Evolutionary conservation across 2,113 vertebrate genomes (phyloP).

Genomic region (Octodon degus): DNA sequence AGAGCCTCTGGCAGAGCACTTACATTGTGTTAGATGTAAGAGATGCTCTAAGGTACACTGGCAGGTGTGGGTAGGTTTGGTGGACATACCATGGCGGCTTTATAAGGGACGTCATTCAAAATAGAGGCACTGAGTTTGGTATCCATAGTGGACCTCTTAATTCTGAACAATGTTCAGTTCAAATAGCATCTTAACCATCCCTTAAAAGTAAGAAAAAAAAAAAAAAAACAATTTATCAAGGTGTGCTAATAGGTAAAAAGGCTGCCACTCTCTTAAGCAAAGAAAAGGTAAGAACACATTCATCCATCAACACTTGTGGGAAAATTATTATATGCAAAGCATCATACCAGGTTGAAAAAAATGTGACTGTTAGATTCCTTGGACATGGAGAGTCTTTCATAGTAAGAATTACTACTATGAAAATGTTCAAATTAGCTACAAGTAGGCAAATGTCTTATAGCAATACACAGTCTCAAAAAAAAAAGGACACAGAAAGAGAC

Average conservation of each 20-base stretch:
- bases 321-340: neutral
- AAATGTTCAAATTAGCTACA: neutral
- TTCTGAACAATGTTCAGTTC: neutral
- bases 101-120: neutral
- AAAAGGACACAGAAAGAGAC: neutral
- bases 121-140: neutral
- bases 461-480: neutral
- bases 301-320: neutral
- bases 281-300: neutral
- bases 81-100: rapidly evolving
- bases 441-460: neutral
- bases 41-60: neutral
- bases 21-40: neutral
- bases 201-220: neutral
- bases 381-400: neutral
- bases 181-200: neutral
- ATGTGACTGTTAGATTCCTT: neutral
- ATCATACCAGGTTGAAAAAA: neutral
- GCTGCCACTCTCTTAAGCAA: neutral
- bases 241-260: neutral
- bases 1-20: neutral
- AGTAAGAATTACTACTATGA: neutral
- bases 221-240: neutral
- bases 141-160: neutral
- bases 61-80: neutral